Percentiles rank a stretch among this genome's conserved stretches.
phyloP scores from a whole-genome alignment of 2,113 vertebrate species.

The Polypterus bichir region DNA sequence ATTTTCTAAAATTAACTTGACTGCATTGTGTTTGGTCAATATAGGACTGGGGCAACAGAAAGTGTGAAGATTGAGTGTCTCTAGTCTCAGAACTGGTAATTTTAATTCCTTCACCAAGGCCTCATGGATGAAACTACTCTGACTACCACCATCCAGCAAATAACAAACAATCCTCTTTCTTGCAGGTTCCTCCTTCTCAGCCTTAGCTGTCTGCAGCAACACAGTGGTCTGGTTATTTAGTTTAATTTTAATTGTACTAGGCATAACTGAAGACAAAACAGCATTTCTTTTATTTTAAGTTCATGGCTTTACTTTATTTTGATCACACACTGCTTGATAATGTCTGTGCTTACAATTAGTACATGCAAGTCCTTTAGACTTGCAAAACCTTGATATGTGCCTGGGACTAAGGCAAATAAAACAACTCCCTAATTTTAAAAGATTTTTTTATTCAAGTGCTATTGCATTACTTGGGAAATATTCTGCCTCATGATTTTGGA shows the following conservation, averaged over 20 bases:
- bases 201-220: conserved; percentile 9
- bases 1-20: no score
- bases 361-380: neutral
- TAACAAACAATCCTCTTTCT: conserved; percentile 1
- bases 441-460: no score
- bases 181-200: conserved; percentile 3
- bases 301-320: no score
- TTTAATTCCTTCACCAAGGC: neutral
- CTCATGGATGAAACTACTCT: conserved; percentile 8
- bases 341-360: neutral
- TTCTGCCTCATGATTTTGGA: no score
- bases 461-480: no score
- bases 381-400: neutral
- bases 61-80: neutral
- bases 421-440: no score
- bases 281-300: neutral
- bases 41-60: neutral
- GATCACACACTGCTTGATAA: neutral
- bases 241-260: neutral
- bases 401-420: no score
- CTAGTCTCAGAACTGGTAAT: neutral
- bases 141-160: conserved; percentile 11
- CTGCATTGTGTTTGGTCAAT: no score
- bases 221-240: conserved; percentile 2
- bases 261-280: conserved; percentile 6